Evolutionary conservation across 2,888 invertebrate species (phyloP), one percentile per base, ranked within the genome.

Genomic region (Adela reaumurella): DNA sequence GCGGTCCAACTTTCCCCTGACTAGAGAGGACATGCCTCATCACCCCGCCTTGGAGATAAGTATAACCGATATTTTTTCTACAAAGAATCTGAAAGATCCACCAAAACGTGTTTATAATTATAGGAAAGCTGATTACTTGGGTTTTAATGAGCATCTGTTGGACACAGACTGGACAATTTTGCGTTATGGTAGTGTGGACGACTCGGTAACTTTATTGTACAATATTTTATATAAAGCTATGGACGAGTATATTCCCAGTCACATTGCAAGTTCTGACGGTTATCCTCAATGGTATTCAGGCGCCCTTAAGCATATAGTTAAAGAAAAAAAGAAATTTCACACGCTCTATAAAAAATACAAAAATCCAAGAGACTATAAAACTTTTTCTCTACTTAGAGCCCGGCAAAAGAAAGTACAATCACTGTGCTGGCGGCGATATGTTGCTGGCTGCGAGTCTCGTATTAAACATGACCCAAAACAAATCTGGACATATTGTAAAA

Each of bases 21-120:
- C 46, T 35, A 29, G 46, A 4, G 46, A 46, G 18, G 46, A 46
- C 19, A 46, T 46, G 46, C 46, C 46, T 10, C 46, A 46, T 19
- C 46, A 46, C 17, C 46, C 46, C 4, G 17, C 35, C 29, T 48
- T 35, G n/a, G 11, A 35, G 11, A 8, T 35, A 14, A 14, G n/a
- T 8, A 35, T 35, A 3, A 35, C 35, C 14, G 35, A 35, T 8
- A 35, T 35, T 35, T 8, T 35, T 35, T 35, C 11, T 14, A 35
- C 14, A 14, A 35, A 4, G 14, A 8, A 35, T 11, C n/a, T 35
- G 3, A 35, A 35, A 14, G 35, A 35, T 14, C 35, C 8, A 11
- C 35, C 35, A 14, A 35, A 35, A 35, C 8, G 35, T 3, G n/a
- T 35, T 3, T 35, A 35, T 14, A 14, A 3, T 8, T 35, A 35